These are phyloP conservation scores for Sander lucioperca DNA, from an alignment of 2,113 vertebrate species.

Conservation along the genomic window DNA sequence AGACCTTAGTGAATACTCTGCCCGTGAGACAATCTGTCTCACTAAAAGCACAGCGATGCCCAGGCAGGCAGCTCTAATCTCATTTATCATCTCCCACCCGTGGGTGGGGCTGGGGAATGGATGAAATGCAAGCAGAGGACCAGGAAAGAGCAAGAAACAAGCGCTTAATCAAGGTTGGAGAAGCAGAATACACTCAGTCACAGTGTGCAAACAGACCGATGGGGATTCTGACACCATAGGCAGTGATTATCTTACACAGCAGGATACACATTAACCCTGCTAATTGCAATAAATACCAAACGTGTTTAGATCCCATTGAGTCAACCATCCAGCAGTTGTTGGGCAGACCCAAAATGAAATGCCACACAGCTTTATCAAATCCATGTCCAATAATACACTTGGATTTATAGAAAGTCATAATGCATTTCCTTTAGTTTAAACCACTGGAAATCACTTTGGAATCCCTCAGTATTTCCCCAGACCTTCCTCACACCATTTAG, in stretches of 20 bases:
- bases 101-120: constrained; percentile 49
- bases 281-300: not conserved
- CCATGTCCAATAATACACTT: not conserved
- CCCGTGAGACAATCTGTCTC: constrained; percentile 9
- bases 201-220: not conserved
- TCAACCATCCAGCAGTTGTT: not conserved
- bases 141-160: constrained; percentile 1
- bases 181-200: constrained; percentile 11
- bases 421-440: constrained; percentile 9
- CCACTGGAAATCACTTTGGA: not conserved
- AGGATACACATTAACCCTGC: not conserved
- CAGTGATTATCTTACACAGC: not conserved
- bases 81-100: constrained; percentile 43
- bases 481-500: not conserved
- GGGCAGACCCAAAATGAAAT: not conserved
- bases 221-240: not conserved
- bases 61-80: constrained; percentile 43
- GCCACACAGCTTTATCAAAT: not conserved
- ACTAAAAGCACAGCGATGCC: constrained; percentile 28
- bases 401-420: not conserved
- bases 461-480: constrained; percentile 7
- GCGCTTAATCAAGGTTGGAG: not conserved
- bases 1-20: constrained; percentile 5
- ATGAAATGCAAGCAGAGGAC: constrained; percentile 18
- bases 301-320: not conserved